These are phyloP conservation scores for Oreochromis spilurus DNA, from an alignment of 2,113 vertebrate species.

Conservation along the genomic window DNA sequence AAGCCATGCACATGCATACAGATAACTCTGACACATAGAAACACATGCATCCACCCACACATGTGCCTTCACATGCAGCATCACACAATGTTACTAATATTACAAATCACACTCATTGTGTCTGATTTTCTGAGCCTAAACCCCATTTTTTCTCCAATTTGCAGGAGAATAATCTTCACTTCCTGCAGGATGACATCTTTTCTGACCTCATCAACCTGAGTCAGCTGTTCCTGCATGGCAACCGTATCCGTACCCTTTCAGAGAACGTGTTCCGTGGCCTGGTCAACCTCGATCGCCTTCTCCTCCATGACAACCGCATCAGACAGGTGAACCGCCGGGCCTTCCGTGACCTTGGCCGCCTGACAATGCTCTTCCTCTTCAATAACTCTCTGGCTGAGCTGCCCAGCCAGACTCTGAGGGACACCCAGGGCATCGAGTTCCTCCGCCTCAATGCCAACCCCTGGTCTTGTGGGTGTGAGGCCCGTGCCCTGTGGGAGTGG, in stretches of 20 bases:
- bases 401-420: slow-evolving; percentile 84
- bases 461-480: slow-evolving; percentile 95
- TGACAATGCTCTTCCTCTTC: slow-evolving; percentile 97
- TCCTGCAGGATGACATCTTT: slow-evolving; percentile 95
- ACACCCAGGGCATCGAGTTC: slow-evolving; percentile 88
- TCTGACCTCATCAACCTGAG: slow-evolving; percentile 93
- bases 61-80: not conserved
- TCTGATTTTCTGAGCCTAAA: not conserved
- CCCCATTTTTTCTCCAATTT: not conserved
- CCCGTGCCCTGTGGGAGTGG: slow-evolving; percentile 89
- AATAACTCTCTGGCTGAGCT: slow-evolving; percentile 91
- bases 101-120: not conserved
- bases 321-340: slow-evolving; percentile 83
- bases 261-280: slow-evolving; percentile 90
- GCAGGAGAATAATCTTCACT: slow-evolving; percentile 90
- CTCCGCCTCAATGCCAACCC: slow-evolving; percentile 94
- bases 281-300: slow-evolving; percentile 89
- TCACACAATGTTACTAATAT: not conserved
- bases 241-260: slow-evolving; percentile 87
- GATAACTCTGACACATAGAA: not conserved
- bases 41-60: slow-evolving; percentile 1
- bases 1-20: not conserved
- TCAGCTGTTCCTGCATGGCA: slow-evolving; percentile 94
- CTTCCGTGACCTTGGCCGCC: slow-evolving; percentile 85
- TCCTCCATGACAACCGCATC: slow-evolving; percentile 91